Evolutionary conservation across 2,888 invertebrate species (phyloP), one percentile per base, ranked within the genome.

Genomic region (Scotopteryx bipunctaria): DNA sequence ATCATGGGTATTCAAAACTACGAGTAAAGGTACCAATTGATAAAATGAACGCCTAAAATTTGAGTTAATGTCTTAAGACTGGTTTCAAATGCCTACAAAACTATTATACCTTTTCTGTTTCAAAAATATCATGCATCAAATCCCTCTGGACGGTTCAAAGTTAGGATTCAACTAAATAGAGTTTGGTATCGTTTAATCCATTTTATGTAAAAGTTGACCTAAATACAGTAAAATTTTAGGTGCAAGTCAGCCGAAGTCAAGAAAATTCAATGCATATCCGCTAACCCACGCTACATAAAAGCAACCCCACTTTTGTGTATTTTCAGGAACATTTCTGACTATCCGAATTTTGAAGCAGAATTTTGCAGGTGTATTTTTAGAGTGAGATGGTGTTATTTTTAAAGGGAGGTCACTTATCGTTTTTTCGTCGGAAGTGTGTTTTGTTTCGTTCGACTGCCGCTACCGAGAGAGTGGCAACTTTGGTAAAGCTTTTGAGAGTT

Each of bases 321-420:
- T 49, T 49, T 52, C 36, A 42, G 35, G 5, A 42, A 42, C 45
- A 32, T 32, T 41, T 21, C 43, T 31, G 40, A 47, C 23, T 42
- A 25, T 29, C 31, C 31, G 27, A 51, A 56, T 48, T 56, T 56
- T 33, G 45, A 31, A 50, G 32, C 54, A 13, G 33, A 52, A 54
- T 58, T 58, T 58, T 8, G 27, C 45, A 50, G 42, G 50, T 59
- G 57, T 61, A 59, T 62, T 62, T 62, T 59, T 35, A 53, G 57
- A 42, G 14, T 5, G 40, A 35, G 41, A 51, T 48, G 55, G 51
- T 55, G 55, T 57, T 61, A 61, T 59, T 59, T 57, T 57, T 55
- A 40, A 57, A 57, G 48, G 41, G 37, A 48, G 49, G 37, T 49
- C 61, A 57, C 57, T 59, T 61, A 59, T 59, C 59, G 46, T 55